Evolutionary conservation across 1,140 invertebrate species (phyloP).

Genomic region (Anoplolepis gracilipes): DNA sequence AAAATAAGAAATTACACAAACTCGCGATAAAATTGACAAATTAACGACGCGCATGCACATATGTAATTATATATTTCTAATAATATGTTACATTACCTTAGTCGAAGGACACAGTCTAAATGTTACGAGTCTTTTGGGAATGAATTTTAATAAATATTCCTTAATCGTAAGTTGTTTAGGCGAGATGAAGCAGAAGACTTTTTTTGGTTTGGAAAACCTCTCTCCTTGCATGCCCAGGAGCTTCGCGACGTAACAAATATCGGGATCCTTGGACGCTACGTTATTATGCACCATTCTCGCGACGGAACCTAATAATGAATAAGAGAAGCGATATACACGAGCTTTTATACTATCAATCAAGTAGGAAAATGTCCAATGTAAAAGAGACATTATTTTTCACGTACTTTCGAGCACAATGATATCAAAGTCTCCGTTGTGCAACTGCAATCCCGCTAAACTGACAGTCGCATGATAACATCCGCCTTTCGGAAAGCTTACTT

Average conservation of each 20-base stretch:
- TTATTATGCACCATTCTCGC: slow-evolving; percentile 94
- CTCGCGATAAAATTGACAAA: not conserved
- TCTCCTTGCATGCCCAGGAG: slow-evolving; percentile 91
- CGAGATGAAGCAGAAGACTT: slow-evolving; percentile 95
- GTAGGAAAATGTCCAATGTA: not conserved
- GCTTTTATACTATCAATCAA: not conserved
- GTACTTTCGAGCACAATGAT: slow-evolving; percentile 95
- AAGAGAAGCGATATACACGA: not conserved
- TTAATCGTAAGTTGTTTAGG: slow-evolving; percentile 96
- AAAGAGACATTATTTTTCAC: slow-evolving; percentile 74
- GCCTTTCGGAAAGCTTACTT: slow-evolving; percentile 89
- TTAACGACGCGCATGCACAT: too few relatives aligned
- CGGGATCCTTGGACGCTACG: slow-evolving; percentile 93
- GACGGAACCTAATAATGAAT: slow-evolving; percentile 89
- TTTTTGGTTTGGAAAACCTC: slow-evolving; percentile 91
- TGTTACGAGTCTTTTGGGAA: slow-evolving; percentile 96
- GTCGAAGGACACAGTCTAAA: slow-evolving; percentile 97
- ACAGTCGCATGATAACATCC: slow-evolving; percentile 94
- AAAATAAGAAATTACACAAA: not conserved
- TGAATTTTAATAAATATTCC: slow-evolving; percentile 96
- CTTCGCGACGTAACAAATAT: slow-evolving; percentile 94
- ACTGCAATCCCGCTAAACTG: slow-evolving; percentile 90
- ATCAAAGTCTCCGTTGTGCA: slow-evolving; percentile 97
- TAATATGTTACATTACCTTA: slow-evolving; percentile 87
- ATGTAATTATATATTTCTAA: not conserved